These are phyloP conservation scores for Rutpela maculata DNA, from an alignment of 2,888 invertebrate genomes.

Conservation along the genomic window DNA sequence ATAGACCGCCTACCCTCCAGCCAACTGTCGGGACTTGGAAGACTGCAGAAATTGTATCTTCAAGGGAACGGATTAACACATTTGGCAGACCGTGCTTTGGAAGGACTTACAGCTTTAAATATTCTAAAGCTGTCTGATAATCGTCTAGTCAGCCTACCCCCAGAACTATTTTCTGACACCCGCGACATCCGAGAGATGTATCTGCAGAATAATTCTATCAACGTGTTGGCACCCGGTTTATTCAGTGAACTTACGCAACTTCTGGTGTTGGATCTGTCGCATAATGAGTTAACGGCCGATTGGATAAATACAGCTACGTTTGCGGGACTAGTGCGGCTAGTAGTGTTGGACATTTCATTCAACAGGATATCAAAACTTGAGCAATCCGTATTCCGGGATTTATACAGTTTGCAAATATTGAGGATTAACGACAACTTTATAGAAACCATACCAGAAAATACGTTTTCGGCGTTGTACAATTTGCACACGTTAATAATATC, in stretches of 20 bases:
- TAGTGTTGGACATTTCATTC: conserved; percentile 85
- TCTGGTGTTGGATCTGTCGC: conserved; percentile 85
- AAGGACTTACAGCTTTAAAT: conserved; percentile 83
- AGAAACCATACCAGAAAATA: conserved; percentile 85
- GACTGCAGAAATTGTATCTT: conserved; percentile 84
- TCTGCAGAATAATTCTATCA: conserved; percentile 88
- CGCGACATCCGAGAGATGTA: conserved; percentile 87
- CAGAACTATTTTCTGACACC: conserved; percentile 87
- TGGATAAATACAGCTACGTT: conserved; percentile 90
- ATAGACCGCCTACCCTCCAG: conserved; percentile 85
- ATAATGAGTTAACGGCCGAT: conserved; percentile 87
- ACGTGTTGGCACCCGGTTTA: conserved; percentile 86
- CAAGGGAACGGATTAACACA: conserved; percentile 86
- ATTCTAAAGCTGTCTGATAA: conserved; percentile 88
- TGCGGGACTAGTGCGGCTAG: conserved; percentile 84
- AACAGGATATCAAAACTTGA: conserved; percentile 86
- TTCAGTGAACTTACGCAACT: conserved; percentile 86
- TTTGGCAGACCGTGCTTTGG: conserved; percentile 86
- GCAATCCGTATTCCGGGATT: conserved; percentile 84
- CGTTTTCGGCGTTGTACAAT: conserved; percentile 85
- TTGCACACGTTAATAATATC: conserved; percentile 88
- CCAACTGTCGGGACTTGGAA: conserved; percentile 82
- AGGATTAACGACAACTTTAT: conserved; percentile 88
- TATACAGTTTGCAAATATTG: conserved; percentile 87
- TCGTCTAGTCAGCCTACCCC: conserved; percentile 86